phyloP scores from a whole-genome alignment of 2,797 vertebrate genomes.

The Columba guinea region DNA sequence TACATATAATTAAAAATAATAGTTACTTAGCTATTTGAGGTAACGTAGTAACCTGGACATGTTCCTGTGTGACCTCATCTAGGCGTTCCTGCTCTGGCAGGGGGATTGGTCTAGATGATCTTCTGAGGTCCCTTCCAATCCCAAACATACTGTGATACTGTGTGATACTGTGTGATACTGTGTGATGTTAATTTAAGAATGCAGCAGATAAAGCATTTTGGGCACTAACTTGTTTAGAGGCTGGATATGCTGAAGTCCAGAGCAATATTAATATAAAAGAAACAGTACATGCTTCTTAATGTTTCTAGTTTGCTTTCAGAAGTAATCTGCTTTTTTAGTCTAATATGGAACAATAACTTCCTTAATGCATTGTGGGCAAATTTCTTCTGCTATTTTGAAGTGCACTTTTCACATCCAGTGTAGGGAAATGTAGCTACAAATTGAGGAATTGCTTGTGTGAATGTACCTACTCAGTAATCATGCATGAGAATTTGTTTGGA shows the following conservation, averaged over 20 bases:
- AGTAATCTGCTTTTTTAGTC: neutral
- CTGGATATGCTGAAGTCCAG: neutral
- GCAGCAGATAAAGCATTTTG: neutral
- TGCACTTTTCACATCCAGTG: neutral
- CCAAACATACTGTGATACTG: too few relatives aligned
- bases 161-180: too few relatives aligned
- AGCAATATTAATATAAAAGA: neutral
- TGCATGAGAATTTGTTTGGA: neutral
- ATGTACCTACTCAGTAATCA: neutral
- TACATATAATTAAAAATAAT: neutral
- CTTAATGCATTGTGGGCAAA: neutral
- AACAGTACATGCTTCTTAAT: rapidly evolving
- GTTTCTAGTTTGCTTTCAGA: neutral
- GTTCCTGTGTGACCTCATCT: too few relatives aligned
- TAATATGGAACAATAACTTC: neutral
- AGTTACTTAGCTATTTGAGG: neutral
- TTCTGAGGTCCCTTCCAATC: too few relatives aligned
- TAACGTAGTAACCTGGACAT: neutral
- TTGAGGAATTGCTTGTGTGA: neutral
- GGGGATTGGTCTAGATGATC: too few relatives aligned
- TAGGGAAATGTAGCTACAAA: neutral
- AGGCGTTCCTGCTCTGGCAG: too few relatives aligned
- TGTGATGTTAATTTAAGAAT: neutral
- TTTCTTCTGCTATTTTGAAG: neutral
- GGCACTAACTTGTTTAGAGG: neutral